phyloP scores from a whole-genome alignment of 2,113 vertebrate species.

The Crotalus horridus region DNA sequence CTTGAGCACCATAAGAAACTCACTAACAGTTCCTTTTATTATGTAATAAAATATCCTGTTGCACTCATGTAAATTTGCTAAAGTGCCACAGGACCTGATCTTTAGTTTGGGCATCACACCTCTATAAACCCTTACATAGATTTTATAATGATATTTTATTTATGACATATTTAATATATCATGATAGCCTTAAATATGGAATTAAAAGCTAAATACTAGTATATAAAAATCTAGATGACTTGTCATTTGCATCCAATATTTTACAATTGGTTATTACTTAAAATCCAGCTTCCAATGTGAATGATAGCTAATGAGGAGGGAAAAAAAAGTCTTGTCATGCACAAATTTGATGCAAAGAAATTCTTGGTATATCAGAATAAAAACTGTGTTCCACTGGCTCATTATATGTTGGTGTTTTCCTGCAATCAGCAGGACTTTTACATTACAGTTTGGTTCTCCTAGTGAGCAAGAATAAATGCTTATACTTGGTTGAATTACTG shows the following conservation, averaged over 20 bases:
- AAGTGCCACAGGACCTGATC: neutral
- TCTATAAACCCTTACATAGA: neutral
- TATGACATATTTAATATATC: neutral
- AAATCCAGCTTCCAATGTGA: neutral
- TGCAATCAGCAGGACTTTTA: neutral
- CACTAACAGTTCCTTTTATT: neutral
- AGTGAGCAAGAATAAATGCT: neutral
- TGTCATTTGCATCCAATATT: neutral
- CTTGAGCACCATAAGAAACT: neutral
- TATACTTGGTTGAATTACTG: neutral
- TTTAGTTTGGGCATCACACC: neutral
- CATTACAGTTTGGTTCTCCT: neutral
- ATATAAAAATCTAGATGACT: neutral
- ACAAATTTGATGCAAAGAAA: neutral
- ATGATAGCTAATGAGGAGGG: neutral
- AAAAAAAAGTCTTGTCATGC: neutral
- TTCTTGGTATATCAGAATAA: neutral
- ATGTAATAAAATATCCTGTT: neutral
- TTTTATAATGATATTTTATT: neutral
- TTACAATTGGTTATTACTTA: neutral
- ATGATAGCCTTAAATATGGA: neutral
- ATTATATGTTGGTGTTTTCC: neutral
- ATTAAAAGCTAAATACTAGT: neutral
- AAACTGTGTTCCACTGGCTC: neutral
- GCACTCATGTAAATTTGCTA: neutral